Percentiles rank a stretch among this genome's conserved stretches.
Evolutionary conservation across 30 jellyfish, hydroid and myxozoan genomes (phyloP).

Genomic region (Clytia hemisphaerica): DNA sequence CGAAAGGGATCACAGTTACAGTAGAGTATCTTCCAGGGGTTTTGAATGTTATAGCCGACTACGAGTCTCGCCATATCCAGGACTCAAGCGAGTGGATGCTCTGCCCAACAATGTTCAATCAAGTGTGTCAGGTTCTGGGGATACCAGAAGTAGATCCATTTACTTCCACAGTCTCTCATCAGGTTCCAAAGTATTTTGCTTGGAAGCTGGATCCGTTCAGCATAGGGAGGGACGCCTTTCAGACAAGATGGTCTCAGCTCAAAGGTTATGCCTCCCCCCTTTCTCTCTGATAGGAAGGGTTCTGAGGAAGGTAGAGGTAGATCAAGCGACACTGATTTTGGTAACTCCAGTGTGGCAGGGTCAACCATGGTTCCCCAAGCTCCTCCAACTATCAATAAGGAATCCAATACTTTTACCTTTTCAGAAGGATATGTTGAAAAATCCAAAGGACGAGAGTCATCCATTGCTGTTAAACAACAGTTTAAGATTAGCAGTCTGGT

Average conservation of each 20-base stretch:
- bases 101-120: constrained; percentile 15
- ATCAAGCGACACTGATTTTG: not conserved
- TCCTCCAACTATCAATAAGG: constrained; percentile 17
- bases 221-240: constrained; percentile 27
- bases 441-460: constrained; percentile 27
- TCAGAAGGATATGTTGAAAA: not conserved
- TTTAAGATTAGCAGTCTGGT: constrained; percentile 32
- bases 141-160: constrained; percentile 24
- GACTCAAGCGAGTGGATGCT: constrained; percentile 41
- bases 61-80: constrained; percentile 27
- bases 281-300: constrained; percentile 34
- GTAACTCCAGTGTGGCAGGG: constrained; percentile 28
- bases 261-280: constrained; percentile 39
- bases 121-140: constrained; percentile 22
- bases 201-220: constrained; percentile 39
- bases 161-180: constrained; percentile 35
- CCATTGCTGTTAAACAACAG: constrained; percentile 19
- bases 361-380: constrained; percentile 33
- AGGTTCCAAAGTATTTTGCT: constrained; percentile 24
- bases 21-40: constrained; percentile 30
- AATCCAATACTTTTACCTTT: constrained; percentile 20
- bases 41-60: constrained; percentile 19
- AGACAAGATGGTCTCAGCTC: constrained; percentile 10
- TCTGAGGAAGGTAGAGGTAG: constrained; percentile 11
- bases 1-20: constrained; percentile 37